Conservation (phyloP, 2,797 vertebrate species). For the Gadopsis marmoratus region DNA sequence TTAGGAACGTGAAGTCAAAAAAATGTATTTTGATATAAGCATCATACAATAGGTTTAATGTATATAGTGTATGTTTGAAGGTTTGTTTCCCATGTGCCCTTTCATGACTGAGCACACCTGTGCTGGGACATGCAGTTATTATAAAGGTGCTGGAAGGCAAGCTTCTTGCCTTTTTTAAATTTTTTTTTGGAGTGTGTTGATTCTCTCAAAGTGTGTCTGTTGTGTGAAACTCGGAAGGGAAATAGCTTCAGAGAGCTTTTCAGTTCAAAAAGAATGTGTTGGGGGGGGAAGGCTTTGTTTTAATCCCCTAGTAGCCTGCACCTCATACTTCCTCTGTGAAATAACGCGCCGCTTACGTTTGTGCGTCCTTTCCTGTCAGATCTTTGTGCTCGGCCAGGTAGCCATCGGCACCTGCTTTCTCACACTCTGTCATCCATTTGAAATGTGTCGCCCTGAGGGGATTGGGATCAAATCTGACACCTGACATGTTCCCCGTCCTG, state of each 20-base stretch:
- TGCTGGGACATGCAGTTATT: background rate
- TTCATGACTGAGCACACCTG: constrained; percentile 2
- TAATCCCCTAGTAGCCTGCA: background rate
- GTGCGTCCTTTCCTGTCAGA: constrained; percentile 58
- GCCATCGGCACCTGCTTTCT: constrained; percentile 55
- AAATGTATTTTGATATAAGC: background rate
- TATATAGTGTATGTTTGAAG: background rate
- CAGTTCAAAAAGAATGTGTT: background rate
- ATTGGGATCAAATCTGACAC: constrained; percentile 65
- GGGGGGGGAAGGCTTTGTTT: background rate
- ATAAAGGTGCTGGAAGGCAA: background rate
- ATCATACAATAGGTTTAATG: background rate
- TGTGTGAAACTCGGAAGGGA: background rate
- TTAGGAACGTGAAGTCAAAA: background rate
- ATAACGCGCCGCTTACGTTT: constrained; percentile 11
- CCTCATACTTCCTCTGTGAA: background rate
- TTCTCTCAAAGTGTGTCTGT: background rate
- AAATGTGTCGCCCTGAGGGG: constrained; percentile 60
- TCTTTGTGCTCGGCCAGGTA: constrained; percentile 38
- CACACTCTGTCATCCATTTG: constrained; percentile 52
- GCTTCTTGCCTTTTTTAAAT: background rate
- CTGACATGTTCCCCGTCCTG: constrained; percentile 61
- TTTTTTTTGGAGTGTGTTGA: background rate
- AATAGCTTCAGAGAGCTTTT: background rate
- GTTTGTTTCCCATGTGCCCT: constrained; percentile 6